Conservation (phyloP, 2,113 vertebrate species). For the Calyptommatus sinebrachiatus region DNA sequence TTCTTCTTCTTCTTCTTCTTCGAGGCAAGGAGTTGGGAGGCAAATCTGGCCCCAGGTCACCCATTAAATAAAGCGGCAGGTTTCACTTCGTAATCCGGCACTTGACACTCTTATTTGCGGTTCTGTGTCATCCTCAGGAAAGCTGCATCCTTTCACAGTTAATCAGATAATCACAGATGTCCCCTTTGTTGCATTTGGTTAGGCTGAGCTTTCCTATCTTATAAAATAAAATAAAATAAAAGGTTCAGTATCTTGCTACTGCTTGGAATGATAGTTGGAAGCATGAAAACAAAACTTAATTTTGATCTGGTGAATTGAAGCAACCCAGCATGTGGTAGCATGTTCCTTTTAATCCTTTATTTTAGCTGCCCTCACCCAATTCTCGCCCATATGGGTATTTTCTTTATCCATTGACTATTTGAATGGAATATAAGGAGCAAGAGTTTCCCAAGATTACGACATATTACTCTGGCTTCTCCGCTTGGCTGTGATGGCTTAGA, state of each 20-base stretch:
- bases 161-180: not conserved
- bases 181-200: not conserved
- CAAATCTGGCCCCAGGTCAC: too few relatives aligned
- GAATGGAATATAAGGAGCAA: not conserved
- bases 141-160: too few relatives aligned
- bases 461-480: not conserved
- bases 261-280: not conserved
- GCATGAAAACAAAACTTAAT: not conserved
- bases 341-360: not conserved
- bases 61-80: not conserved
- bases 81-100: too few relatives aligned
- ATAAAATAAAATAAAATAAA: not conserved
- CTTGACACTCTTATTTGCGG: too few relatives aligned
- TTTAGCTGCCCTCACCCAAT: not conserved
- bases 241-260: not conserved
- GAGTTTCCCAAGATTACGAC: not conserved
- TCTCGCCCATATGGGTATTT: not conserved
- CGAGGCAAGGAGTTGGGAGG: too few relatives aligned
- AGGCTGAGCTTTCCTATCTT: too few relatives aligned
- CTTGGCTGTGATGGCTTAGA: not conserved
- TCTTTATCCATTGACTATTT: not conserved
- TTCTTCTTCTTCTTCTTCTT: too few relatives aligned
- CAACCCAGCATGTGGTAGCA: not conserved
- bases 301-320: not conserved
- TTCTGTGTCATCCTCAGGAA: too few relatives aligned